Evolutionary conservation across 2,797 vertebrate species (phyloP).

Genomic region (Melanogrammus aeglefinus): DNA sequence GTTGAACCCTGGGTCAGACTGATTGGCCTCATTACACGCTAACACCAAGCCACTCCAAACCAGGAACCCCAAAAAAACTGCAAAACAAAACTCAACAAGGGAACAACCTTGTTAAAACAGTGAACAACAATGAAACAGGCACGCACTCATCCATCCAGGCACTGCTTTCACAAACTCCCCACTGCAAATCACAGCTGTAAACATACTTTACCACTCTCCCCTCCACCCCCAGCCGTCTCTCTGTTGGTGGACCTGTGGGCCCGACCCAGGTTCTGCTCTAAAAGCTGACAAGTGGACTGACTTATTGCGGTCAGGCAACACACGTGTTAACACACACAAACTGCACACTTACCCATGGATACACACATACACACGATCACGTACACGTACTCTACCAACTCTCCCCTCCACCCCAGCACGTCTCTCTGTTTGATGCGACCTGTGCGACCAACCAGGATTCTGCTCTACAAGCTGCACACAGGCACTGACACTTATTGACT

Average conservation of each 20-base stretch:
- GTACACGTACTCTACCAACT: no score
- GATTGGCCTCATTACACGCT: conserved; percentile 45
- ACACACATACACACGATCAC: no score
- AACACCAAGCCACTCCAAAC: conserved; percentile 49
- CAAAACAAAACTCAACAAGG: conserved; percentile 46
- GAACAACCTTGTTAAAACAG: conserved; percentile 30
- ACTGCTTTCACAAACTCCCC: conserved; percentile 33
- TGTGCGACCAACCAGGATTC: no score
- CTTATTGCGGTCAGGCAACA: conserved; percentile 57
- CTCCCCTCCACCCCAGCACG: no score
- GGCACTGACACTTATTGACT: no score
- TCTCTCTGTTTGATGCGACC: no score
- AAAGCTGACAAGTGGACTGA: conserved; percentile 61
- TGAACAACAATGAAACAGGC: conserved; percentile 14
- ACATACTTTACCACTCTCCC: conserved; percentile 15
- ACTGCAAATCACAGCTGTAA: conserved; percentile 42
- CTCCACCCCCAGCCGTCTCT: background rate
- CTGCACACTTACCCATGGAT: conserved; percentile 10
- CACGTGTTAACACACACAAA: conserved; percentile 15
- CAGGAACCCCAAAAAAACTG: conserved; percentile 27
- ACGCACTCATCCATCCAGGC: conserved; percentile 15
- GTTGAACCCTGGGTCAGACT: conserved; percentile 33
- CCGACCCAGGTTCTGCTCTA: conserved; percentile 50
- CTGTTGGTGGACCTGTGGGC: conserved; percentile 38
- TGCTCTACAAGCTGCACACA: no score